A percentile compares a stretch with the other conserved stretches of the same genome.
Conservation (phyloP, 2,888 invertebrate species). For the Cenopis cana region DNA sequence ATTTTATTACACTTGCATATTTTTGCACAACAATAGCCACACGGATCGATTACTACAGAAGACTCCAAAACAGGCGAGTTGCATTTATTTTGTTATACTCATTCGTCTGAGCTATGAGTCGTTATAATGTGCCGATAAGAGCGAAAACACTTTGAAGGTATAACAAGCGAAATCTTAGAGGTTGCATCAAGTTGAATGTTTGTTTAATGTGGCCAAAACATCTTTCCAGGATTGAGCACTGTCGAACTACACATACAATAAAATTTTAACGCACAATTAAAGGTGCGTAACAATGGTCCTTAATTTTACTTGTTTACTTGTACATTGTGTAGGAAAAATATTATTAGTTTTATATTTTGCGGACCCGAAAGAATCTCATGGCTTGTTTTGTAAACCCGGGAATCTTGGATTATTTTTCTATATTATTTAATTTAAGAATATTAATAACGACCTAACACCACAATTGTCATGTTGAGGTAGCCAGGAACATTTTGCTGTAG, state of each 20-base stretch:
- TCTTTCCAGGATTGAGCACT: neutral
- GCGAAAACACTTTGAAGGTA: neutral
- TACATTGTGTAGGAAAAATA: too few species aligned
- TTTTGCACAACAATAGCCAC: too few species aligned
- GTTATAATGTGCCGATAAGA: neutral
- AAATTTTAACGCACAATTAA: neutral
- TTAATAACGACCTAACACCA: too few species aligned
- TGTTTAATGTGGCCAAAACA: neutral
- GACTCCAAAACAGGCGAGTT: neutral
- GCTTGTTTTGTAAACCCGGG: neutral
- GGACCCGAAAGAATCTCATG: neutral
- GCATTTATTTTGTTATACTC: neutral
- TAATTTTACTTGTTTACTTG: neutral
- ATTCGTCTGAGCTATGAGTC: neutral
- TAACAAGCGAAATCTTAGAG: neutral
- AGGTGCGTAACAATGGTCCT: neutral
- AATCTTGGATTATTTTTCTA: too few species aligned
- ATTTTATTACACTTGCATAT: too few species aligned
- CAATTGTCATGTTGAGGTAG: neutral
- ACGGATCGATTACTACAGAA: neutral
- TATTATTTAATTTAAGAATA: too few species aligned
- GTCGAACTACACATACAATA: neutral
- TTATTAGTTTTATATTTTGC: neutral
- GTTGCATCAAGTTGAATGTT: neutral
- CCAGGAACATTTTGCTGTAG: neutral